phyloP scores from a whole-genome alignment of 2,797 vertebrate genomes.

The Crax fasciolata region DNA sequence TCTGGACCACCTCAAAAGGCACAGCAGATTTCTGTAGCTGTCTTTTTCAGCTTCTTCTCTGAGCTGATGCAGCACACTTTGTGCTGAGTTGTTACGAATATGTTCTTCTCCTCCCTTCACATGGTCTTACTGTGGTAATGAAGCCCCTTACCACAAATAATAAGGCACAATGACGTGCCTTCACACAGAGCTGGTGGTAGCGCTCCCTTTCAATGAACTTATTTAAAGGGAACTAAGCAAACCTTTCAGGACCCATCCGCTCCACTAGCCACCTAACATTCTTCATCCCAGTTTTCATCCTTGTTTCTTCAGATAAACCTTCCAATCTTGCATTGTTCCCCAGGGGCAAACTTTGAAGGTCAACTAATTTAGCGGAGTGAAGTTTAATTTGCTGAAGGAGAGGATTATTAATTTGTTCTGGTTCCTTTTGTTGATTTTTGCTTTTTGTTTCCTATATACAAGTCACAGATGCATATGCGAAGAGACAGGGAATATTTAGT shows the following conservation, averaged over 20 bases:
- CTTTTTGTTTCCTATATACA: slow-evolving; percentile 32
- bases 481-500: neutral
- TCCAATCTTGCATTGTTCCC: slow-evolving; percentile 16
- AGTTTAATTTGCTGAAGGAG: slow-evolving; percentile 68
- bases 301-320: slow-evolving; percentile 61
- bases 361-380: slow-evolving; percentile 70
- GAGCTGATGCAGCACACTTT: neutral
- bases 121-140: neutral
- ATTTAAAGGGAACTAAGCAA: slow-evolving; percentile 3
- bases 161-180: neutral
- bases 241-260: neutral
- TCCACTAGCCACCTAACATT: neutral
- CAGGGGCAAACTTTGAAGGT: slow-evolving; percentile 46
- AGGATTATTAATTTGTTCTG: slow-evolving; percentile 63
- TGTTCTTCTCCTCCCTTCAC: neutral
- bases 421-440: slow-evolving; percentile 52
- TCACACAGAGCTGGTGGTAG: neutral
- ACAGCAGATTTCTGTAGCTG: neutral
- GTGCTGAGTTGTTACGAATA: neutral
- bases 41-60: neutral
- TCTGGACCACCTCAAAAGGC: neutral
- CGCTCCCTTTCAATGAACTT: neutral
- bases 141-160: neutral
- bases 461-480: neutral
- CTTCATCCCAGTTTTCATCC: slow-evolving; percentile 35